A percentile compares a stretch with the other conserved stretches of the same genome.
Evolutionary conservation across 2,888 invertebrate species (phyloP).

Genomic region (Nowickia ferox): DNA sequence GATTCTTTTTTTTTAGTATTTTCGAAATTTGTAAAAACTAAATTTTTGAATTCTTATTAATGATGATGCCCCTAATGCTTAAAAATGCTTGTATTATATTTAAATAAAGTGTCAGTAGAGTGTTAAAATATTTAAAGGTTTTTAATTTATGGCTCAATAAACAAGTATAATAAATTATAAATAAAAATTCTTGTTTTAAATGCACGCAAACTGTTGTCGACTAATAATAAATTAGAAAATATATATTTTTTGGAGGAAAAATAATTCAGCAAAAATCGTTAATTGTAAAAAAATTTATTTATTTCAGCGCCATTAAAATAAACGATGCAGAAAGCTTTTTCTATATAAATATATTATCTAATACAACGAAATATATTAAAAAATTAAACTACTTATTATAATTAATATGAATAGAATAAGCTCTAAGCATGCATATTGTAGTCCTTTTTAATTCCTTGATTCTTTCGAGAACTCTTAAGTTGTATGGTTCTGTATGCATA

Average conservation of each 20-base stretch:
- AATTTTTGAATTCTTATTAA: too few species aligned
- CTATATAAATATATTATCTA: not conserved
- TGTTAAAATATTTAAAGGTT: constrained; percentile 67
- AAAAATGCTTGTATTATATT: not conserved
- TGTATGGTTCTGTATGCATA: too few species aligned
- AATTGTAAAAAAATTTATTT: not conserved
- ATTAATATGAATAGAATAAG: too few species aligned
- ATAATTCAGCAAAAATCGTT: not conserved
- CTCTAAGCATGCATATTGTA: too few species aligned
- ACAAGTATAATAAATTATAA: constrained; percentile 57
- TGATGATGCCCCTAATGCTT: not conserved
- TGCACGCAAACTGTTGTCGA: constrained; percentile 26
- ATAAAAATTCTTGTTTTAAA: constrained; percentile 18
- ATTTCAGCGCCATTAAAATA: not conserved
- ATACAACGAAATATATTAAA: too few species aligned
- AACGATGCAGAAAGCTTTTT: not conserved
- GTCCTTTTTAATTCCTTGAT: too few species aligned
- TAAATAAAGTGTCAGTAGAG: constrained; percentile 35
- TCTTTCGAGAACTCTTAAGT: too few species aligned
- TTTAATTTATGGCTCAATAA: constrained; percentile 67
- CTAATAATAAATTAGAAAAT: constrained; percentile 42
- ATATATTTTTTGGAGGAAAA: not conserved
- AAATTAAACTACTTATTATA: too few species aligned
- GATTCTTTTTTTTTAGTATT: not conserved
- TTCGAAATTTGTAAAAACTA: too few species aligned